Conservation (phyloP, 2,113 vertebrate species). For the Bothrops jararaca region DNA sequence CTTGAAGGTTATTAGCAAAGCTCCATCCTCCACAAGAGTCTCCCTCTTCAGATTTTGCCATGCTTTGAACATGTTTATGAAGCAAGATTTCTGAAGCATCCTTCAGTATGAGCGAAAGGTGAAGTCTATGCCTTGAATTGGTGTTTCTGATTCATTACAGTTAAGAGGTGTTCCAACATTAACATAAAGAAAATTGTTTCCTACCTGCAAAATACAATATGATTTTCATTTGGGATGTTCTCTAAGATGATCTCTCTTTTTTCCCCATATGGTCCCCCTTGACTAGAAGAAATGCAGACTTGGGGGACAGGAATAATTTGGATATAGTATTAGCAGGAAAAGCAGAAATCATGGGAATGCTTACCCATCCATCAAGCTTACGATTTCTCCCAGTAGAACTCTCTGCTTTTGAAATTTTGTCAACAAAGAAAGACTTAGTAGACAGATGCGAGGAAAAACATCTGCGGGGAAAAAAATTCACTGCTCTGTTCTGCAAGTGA, state of each 20-base stretch:
- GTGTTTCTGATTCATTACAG: background rate
- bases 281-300: background rate
- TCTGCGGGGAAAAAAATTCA: background rate
- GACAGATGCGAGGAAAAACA: background rate
- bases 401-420: background rate
- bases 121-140: background rate
- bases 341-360: background rate
- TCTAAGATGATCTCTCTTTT: background rate
- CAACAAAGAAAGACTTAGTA: background rate
- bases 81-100: background rate
- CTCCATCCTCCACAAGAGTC: background rate
- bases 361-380: background rate
- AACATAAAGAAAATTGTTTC: background rate
- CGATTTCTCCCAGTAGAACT: background rate
- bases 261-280: no score
- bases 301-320: background rate
- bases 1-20: background rate
- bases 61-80: slow-evolving; percentile 5
- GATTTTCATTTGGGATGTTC: background rate
- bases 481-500: background rate
- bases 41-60: background rate
- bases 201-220: background rate
- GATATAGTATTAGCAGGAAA: background rate
- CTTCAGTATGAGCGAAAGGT: background rate
- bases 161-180: background rate